A percentile compares a stretch with the other conserved stretches of the same genome.
Conservation (phyloP, 2,888 invertebrate species). For the Lampropteryx suffumata region DNA sequence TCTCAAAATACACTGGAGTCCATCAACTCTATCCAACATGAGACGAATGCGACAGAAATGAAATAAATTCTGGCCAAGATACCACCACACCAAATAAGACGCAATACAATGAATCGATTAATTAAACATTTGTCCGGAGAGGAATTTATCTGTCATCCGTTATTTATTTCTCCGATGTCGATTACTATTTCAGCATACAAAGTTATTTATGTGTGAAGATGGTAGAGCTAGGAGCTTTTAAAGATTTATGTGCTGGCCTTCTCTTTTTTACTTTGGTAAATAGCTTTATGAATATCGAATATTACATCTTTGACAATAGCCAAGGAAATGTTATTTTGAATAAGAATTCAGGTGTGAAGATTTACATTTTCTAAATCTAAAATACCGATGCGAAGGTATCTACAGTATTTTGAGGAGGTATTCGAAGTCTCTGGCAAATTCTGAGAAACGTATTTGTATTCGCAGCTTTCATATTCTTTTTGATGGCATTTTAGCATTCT, state of each 20-base stretch:
- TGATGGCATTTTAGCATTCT: no score
- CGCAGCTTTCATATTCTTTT: no score
- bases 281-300: not conserved
- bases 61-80: conserved; percentile 32
- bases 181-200: conserved; percentile 25
- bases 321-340: no score
- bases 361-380: no score
- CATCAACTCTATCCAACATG: conserved; percentile 4
- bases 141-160: conserved; percentile 28
- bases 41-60: conserved; percentile 20
- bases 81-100: conserved; percentile 30
- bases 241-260: conserved; percentile 17
- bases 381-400: no score
- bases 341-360: no score
- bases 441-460: no score
- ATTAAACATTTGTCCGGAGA: conserved; percentile 36
- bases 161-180: conserved; percentile 27
- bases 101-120: conserved; percentile 37
- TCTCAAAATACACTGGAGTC: not conserved
- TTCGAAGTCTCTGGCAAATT: no score
- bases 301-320: no score
- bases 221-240: conserved; percentile 12
- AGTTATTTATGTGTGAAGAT: conserved; percentile 29
- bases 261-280: conserved; percentile 5
- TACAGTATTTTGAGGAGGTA: no score